Conservation (phyloP, 2,113 vertebrate species). For the Rhineura floridana region DNA sequence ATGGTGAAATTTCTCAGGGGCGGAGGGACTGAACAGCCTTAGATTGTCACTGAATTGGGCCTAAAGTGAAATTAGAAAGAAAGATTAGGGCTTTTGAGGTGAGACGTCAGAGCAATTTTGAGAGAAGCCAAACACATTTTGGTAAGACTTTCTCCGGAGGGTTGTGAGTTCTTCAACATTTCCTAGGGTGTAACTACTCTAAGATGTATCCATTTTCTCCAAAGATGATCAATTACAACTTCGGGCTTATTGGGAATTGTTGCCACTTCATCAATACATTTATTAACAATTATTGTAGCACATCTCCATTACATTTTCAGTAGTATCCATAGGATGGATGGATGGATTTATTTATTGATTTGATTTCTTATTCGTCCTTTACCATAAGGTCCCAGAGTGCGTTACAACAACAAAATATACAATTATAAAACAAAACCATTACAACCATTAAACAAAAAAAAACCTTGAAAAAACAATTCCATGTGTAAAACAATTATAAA, state of each 20-base stretch:
- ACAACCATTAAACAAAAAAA: too few species aligned
- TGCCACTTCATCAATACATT: not conserved
- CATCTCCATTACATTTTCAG: not conserved
- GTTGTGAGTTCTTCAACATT: not conserved
- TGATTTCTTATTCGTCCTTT: too few species aligned
- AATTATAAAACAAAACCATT: too few species aligned
- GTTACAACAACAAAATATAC: too few species aligned
- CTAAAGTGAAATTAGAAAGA: not conserved
- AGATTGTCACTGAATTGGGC: not conserved
- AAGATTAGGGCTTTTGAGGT: not conserved
- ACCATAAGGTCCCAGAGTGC: too few species aligned
- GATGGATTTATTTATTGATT: too few species aligned
- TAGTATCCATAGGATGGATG: too few species aligned
- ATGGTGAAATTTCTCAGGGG: not conserved
- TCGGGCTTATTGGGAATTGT: not conserved
- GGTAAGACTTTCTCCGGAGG: not conserved
- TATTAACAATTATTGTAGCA: not conserved
- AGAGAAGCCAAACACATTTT: not conserved
- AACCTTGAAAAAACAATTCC: too few species aligned
- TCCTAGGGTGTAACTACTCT: not conserved
- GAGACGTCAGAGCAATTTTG: not conserved
- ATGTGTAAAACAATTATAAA: too few species aligned
- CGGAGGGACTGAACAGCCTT: not conserved
- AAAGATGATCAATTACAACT: not conserved
- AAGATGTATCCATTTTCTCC: not conserved